A percentile compares a stretch with the other conserved stretches of the same genome.
Conservation (phyloP, 2,888 invertebrate genomes). For the Ectobius pallidus region DNA sequence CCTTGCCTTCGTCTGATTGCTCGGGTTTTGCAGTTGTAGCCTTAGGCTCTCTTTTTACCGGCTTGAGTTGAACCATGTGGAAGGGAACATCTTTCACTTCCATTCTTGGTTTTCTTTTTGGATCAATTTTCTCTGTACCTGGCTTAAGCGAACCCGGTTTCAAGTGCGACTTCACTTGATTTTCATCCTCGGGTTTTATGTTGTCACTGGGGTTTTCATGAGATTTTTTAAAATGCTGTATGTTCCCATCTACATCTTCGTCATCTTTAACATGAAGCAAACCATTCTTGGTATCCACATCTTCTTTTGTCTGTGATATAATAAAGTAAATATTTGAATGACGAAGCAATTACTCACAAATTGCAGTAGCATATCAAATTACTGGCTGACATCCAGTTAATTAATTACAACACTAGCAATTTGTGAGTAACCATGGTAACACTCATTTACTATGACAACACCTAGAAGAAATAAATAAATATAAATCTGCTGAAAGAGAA, state of each 20-base stretch:
- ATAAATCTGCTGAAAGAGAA: too few relatives aligned
- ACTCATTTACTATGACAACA: too few relatives aligned
- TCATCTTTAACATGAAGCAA: neutral
- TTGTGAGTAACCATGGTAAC: too few relatives aligned
- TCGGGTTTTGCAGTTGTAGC: neutral
- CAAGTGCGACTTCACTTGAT: neutral
- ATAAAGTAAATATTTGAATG: neutral
- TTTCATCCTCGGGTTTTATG: neutral
- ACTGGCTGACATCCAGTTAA: too few relatives aligned
- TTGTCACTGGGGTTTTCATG: neutral
- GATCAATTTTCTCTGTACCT: constrained; percentile 3
- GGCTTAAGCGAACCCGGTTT: neutral
- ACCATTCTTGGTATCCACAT: neutral
- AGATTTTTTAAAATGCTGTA: neutral
- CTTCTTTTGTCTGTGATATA: constrained; percentile 2
- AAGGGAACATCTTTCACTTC: constrained; percentile 29
- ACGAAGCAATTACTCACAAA: too few relatives aligned
- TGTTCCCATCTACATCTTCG: neutral
- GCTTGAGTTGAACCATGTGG: constrained; percentile 28
- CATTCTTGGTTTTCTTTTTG: constrained; percentile 8
- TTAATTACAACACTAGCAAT: too few relatives aligned
- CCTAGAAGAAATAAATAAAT: too few relatives aligned
- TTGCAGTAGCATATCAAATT: too few relatives aligned
- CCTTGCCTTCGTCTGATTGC: neutral
- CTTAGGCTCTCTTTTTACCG: constrained; percentile 17